Evolutionary conservation across 1,140 invertebrate genomes (phyloP), one percentile per base, ranked within the genome.

Genomic region (Polyergus mexicanus): DNA sequence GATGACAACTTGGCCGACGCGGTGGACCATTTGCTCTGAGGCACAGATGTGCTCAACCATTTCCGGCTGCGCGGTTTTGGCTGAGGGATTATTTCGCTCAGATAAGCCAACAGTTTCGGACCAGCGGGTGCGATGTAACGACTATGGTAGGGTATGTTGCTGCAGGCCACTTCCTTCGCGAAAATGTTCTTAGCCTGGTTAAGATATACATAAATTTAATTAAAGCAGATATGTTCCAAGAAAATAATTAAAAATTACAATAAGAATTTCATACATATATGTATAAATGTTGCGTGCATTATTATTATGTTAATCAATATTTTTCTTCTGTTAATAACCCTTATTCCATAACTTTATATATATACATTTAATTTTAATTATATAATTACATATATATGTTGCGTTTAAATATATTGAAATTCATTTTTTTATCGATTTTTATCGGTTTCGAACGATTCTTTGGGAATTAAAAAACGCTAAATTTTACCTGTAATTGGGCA

Each of bases 31-130:
- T 96, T 90, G 1, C 92, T 92, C 91, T 98, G 97, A 0, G 97
- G 96, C 32, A 98, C 96, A 0, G 98, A 99, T 0, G 98, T 97
- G 89, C 98, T 98, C 0, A 99, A 94, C 98, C 99, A 99, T 85
- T 97, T 97, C 0, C 95, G 92, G 11, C 97, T 97, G 44, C 98
- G 96, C 13, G 94, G 89, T 90, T 97, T 97, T 0, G 98, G 97
- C 1, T 96, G 86, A 0, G 96, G 96, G 1, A 97, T 96, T 66
- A 98, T 96, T 93, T 97, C 94, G 92, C 95, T 96, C 81, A 99
- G 93, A 88, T 97, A 97, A 86, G 96, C 95, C 13, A 98, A 92
- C 10, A 99, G 95, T 54, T 95, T 96, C 0, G 98, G 97, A n/a
- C 97, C 97, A 10, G 94, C 96, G 38, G 94, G 89, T 3, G 94